A percentile compares a stretch with the other conserved stretches of the same genome.
Evolutionary conservation across 2,113 vertebrate species (phyloP).

Genomic region (Scopus umbretta): DNA sequence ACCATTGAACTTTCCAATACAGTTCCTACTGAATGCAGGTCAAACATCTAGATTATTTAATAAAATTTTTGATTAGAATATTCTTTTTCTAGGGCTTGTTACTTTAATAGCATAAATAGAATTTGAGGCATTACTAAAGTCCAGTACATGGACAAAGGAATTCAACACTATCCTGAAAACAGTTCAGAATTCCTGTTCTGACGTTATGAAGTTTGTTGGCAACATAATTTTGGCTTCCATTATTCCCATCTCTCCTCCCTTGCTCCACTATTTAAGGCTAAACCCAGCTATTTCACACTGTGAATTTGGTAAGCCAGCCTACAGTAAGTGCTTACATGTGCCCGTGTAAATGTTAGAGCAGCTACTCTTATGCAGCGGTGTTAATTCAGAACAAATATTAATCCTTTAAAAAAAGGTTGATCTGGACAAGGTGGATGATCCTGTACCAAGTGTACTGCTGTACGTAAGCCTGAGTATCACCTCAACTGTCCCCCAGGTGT

Average conservation of each 20-base stretch:
- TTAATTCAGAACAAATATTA: not conserved
- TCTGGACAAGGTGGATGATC: not conserved
- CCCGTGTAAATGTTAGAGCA: not conserved
- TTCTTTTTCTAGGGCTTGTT: constrained; percentile 55
- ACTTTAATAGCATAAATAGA: constrained; percentile 29
- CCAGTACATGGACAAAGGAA: not conserved
- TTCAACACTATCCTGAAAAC: not conserved
- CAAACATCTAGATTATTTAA: constrained; percentile 97
- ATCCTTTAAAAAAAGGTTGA: not conserved
- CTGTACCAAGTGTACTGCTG: not conserved
- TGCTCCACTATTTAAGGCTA: not conserved
- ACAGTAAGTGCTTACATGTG: not conserved
- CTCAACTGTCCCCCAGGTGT: not conserved
- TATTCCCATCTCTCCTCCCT: not conserved
- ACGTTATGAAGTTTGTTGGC: not conserved
- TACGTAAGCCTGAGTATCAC: not conserved
- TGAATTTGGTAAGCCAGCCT: not conserved
- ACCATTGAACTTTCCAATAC: constrained; percentile 87
- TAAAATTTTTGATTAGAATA: constrained; percentile 87
- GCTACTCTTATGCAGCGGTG: not conserved
- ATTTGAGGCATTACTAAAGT: not conserved
- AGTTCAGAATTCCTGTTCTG: not conserved
- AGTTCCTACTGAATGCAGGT: constrained; percentile 88
- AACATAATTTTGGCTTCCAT: not conserved
- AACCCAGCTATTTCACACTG: not conserved